Conservation (phyloP, 2,113 vertebrate species). For the Lynx canadensis region DNA sequence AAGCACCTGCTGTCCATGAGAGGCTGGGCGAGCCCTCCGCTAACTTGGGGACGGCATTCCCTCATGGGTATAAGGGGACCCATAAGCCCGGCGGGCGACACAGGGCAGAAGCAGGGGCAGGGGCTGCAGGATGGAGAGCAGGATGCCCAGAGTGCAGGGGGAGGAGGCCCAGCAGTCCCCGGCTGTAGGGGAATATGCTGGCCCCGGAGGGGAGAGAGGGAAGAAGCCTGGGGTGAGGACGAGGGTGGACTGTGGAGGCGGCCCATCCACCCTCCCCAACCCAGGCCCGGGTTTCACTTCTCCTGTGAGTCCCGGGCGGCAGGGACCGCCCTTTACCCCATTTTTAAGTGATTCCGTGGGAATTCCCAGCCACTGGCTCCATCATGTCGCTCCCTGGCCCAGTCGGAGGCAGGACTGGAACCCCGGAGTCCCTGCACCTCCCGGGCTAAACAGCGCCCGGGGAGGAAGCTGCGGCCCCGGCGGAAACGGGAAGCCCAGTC, state of each 20-base stretch:
- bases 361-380: background rate
- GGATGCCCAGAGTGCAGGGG: background rate
- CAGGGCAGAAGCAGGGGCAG: background rate
- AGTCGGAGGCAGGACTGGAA: background rate
- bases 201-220: background rate
- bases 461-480: background rate
- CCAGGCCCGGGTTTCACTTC: background rate
- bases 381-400: background rate
- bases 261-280: background rate
- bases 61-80: accelerated
- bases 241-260: no score
- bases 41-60: background rate
- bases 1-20: accelerated
- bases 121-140: background rate
- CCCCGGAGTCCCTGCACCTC: background rate
- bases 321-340: background rate
- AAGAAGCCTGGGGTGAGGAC: background rate
- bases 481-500: background rate
- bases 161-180: background rate
- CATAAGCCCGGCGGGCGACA: no score
- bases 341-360: background rate
- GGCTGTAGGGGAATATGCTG: background rate
- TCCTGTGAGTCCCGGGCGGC: background rate
- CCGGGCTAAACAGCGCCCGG: background rate
- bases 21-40: background rate